These are phyloP conservation scores for Lasioglossum baleicum DNA, from an alignment of 1,140 invertebrate genomes.

Conservation along the genomic window DNA sequence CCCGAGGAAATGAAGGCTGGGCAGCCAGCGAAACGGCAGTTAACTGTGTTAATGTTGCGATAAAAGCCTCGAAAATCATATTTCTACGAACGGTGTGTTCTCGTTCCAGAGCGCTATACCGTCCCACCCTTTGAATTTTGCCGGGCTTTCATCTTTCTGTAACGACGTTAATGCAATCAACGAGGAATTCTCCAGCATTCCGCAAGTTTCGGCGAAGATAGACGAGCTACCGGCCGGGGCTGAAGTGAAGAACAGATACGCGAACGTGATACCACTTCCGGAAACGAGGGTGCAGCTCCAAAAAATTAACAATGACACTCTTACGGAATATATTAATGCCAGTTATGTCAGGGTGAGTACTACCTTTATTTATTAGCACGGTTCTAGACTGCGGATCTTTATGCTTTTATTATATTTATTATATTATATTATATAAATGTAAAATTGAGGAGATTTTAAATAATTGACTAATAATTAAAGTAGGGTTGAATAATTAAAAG, in stretches of 20 bases:
- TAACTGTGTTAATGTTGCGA: conserved; percentile 5
- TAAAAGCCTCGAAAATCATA: neutral
- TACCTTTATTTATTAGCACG: neutral
- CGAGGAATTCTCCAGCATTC: conserved; percentile 89
- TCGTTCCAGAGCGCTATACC: conserved; percentile 82
- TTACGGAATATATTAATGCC: conserved; percentile 95
- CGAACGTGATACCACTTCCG: conserved; percentile 95
- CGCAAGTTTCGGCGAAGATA: conserved; percentile 86
- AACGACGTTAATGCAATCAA: conserved; percentile 86
- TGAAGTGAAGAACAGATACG: conserved; percentile 95
- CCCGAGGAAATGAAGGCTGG: neutral
- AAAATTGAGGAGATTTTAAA: too few species aligned
- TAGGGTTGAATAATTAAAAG: too few species aligned
- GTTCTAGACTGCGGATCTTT: too few species aligned
- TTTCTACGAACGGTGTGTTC: conserved; percentile 17
- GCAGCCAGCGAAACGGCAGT: neutral
- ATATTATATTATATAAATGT: too few species aligned
- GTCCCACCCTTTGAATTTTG: conserved; percentile 87
- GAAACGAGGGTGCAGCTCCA: conserved; percentile 90
- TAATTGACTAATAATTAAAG: too few species aligned
- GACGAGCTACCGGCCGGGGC: conserved; percentile 92
- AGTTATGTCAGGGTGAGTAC: conserved; percentile 89
- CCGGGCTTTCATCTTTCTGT: conserved; percentile 87
- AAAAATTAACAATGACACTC: conserved; percentile 85
- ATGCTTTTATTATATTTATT: too few species aligned